A percentile compares a stretch with the other conserved stretches of the same genome.
Conservation (phyloP, 2,113 vertebrate genomes). For the Falco punctatus region DNA sequence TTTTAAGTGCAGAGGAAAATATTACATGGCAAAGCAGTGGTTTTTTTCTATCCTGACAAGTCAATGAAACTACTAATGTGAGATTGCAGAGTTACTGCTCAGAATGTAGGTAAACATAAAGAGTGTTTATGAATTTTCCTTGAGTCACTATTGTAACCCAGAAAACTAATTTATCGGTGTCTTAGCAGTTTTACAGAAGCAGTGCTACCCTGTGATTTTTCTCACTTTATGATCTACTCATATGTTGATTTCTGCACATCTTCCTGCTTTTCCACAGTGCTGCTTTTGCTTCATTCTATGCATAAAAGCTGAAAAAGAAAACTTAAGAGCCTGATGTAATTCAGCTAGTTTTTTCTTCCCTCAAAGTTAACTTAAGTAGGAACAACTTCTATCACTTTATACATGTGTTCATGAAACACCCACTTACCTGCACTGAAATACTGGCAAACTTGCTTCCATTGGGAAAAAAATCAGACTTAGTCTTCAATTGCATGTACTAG, state of each 20-base stretch:
- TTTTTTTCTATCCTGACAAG: neutral
- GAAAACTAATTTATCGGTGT: neutral
- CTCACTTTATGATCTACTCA: neutral
- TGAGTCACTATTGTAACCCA: neutral
- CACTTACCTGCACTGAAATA: neutral
- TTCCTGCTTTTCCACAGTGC: neutral
- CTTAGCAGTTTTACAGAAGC: constrained; percentile 14
- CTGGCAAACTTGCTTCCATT: neutral
- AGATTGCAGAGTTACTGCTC: neutral
- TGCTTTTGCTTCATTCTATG: neutral
- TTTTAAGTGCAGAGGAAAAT: neutral
- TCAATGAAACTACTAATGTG: neutral
- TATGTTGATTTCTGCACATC: constrained; percentile 30
- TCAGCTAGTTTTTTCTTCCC: neutral
- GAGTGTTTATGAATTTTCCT: neutral
- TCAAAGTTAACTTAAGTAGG: neutral
- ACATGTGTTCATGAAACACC: neutral
- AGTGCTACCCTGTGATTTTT: neutral
- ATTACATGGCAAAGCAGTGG: neutral
- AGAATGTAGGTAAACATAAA: neutral
- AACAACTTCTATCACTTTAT: neutral
- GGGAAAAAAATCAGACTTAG: neutral
- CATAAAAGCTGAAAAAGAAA: neutral
- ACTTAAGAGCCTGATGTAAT: neutral
- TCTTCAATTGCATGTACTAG: neutral